A percentile compares a stretch with the other conserved stretches of the same genome.
phyloP scores from a whole-genome alignment of 2,888 invertebrate species.

The Petrolisthes manimaculis region DNA sequence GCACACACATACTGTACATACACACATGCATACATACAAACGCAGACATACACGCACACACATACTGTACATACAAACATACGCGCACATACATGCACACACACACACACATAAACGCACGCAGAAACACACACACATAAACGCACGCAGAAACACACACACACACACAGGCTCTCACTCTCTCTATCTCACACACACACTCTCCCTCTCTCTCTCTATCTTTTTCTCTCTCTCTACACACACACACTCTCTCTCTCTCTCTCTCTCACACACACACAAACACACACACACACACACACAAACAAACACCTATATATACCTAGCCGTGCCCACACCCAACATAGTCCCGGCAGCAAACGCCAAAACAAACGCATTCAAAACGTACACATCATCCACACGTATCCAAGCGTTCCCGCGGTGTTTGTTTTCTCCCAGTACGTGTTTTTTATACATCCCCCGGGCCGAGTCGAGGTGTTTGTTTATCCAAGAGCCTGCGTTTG shows the following conservation, averaged over 20 bases:
- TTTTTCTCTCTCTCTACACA: no score
- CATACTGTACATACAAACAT: no score
- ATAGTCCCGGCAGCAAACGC: slow-evolving; percentile 57
- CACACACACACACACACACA: no score
- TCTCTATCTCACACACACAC: no score
- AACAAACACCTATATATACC: slow-evolving; percentile 31
- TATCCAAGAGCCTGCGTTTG: slow-evolving; percentile 42
- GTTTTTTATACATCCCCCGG: slow-evolving; percentile 21
- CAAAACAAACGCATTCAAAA: slow-evolving; percentile 51
- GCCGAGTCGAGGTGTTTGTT: slow-evolving; percentile 21
- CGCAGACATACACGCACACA: no score
- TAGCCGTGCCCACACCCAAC: slow-evolving; percentile 52
- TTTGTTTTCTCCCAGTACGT: slow-evolving; percentile 40
- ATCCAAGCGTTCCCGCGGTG: no score
- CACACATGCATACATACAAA: no score
- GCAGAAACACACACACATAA: no score
- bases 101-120: no score
- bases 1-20: no score
- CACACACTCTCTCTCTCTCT: background rate
- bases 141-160: no score
- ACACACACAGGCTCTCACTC: background rate
- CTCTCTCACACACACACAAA: background rate
- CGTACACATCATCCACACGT: slow-evolving; percentile 47
- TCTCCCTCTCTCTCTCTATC: background rate
- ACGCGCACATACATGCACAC: no score